These are phyloP conservation scores for Vesta saturnalis DNA, from an alignment of 2,888 invertebrate species.

Conservation along the genomic window DNA sequence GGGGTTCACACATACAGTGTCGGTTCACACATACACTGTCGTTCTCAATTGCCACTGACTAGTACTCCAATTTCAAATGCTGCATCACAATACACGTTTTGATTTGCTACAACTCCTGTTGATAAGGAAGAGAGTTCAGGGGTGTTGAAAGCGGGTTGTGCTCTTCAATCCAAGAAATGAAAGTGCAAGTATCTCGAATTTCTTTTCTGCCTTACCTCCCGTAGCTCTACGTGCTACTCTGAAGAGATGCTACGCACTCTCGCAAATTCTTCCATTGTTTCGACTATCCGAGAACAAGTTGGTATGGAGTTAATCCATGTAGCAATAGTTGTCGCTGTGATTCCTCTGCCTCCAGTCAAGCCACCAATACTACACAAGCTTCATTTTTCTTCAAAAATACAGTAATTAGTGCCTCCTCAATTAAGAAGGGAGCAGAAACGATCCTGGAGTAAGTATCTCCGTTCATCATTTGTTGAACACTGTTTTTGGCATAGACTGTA, in stretches of 20 bases:
- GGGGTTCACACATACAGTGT: neutral
- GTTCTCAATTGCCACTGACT: neutral
- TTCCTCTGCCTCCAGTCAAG: conserved; percentile 18
- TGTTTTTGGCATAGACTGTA: too few species aligned
- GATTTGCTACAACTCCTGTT: conserved; percentile 19
- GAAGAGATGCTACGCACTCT: conserved; percentile 17
- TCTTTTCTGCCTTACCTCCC: conserved; percentile 31
- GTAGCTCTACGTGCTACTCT: conserved; percentile 40
- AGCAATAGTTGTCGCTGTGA: neutral
- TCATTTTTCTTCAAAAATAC: conserved; percentile 44
- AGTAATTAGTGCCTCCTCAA: conserved; percentile 49
- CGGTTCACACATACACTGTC: conserved; percentile 3
- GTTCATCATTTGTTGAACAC: conserved; percentile 50
- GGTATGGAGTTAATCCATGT: neutral
- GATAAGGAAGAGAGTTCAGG: conserved; percentile 18
- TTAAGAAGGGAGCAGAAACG: conserved; percentile 50
- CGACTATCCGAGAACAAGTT: conserved; percentile 3
- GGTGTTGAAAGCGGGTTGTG: conserved; percentile 15
- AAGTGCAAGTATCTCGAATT: conserved; percentile 13
- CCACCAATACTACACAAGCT: conserved; percentile 8
- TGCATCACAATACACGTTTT: conserved; percentile 10
- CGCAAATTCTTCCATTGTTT: conserved; percentile 44
- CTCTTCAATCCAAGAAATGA: too few species aligned
- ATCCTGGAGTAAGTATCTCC: too few species aligned
- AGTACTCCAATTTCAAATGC: conserved; percentile 9